Evolutionary conservation across 2,797 vertebrate species (phyloP).

Genomic region (Gallinago nigripennis): DNA sequence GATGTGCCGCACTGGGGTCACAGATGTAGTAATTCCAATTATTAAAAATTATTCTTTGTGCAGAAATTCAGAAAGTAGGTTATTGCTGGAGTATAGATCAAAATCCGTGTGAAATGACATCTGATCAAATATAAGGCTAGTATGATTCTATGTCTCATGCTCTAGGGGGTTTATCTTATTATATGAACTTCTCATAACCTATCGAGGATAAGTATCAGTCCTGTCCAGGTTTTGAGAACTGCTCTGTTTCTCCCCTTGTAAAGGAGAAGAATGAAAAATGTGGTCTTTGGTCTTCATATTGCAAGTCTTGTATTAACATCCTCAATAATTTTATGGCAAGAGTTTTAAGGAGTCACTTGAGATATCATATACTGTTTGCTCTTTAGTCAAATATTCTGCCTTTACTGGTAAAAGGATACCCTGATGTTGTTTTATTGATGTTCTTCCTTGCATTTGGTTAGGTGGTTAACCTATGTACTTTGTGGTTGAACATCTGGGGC

Average conservation of each 20-base stretch:
- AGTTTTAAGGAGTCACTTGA: constrained; percentile 43
- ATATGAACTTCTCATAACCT: background rate
- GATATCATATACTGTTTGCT: constrained; percentile 26
- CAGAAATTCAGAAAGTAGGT: background rate
- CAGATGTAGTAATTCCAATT: background rate
- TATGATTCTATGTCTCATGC: background rate
- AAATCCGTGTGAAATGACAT: background rate
- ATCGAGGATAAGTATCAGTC: background rate
- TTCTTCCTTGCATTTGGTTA: constrained; percentile 41
- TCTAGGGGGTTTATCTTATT: background rate
- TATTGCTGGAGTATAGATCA: background rate
- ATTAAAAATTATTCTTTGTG: background rate
- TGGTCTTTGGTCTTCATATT: background rate
- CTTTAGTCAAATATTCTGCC: constrained; percentile 26
- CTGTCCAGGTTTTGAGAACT: background rate
- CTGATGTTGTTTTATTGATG: constrained; percentile 48
- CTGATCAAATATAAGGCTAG: background rate
- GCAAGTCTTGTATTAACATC: background rate
- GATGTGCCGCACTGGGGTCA: background rate
- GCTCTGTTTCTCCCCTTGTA: background rate
- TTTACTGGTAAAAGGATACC: constrained; percentile 56
- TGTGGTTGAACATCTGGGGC: constrained; percentile 63
- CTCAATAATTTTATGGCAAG: constrained; percentile 19
- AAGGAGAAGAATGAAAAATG: background rate
- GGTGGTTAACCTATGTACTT: constrained; percentile 52